Percentiles rank a stretch among this genome's conserved stretches.
Evolutionary conservation across 2,888 invertebrate genomes (phyloP).

Genomic region (Apodemia hepburni): DNA sequence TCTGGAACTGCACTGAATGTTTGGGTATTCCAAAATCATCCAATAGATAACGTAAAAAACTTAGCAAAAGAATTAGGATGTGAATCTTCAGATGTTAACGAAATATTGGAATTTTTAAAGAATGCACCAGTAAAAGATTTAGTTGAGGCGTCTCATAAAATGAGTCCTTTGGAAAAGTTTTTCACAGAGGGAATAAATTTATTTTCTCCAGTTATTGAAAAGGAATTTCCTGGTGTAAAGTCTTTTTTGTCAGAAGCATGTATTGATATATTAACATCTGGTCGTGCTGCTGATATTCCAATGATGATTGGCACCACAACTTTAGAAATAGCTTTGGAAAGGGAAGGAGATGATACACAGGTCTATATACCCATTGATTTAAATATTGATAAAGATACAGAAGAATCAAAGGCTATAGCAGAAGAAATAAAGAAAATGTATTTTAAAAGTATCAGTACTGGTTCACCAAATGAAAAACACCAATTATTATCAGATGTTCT

Average conservation of each 20-base stretch:
- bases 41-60: constrained; percentile 51
- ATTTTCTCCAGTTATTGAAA: constrained; percentile 56
- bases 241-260: constrained; percentile 56
- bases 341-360: constrained; percentile 50
- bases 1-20: constrained; percentile 52
- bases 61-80: constrained; percentile 54
- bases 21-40: constrained; percentile 51
- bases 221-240: constrained; percentile 61
- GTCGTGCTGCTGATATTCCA: constrained; percentile 56
- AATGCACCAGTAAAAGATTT: constrained; percentile 57
- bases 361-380: constrained; percentile 52
- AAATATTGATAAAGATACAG: constrained; percentile 50
- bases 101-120: constrained; percentile 56
- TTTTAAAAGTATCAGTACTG: constrained; percentile 50
- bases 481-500: constrained; percentile 53
- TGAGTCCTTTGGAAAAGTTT: constrained; percentile 33
- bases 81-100: constrained; percentile 52
- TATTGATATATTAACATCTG: constrained; percentile 55
- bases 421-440: constrained; percentile 53
- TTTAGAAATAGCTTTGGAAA: constrained; percentile 48
- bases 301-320: constrained; percentile 59
- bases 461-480: constrained; percentile 48
- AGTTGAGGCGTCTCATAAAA: constrained; percentile 46
- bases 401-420: constrained; percentile 47
- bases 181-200: constrained; percentile 30